phyloP scores from a whole-genome alignment of 2,888 invertebrate species.

The Norana najaformis region DNA sequence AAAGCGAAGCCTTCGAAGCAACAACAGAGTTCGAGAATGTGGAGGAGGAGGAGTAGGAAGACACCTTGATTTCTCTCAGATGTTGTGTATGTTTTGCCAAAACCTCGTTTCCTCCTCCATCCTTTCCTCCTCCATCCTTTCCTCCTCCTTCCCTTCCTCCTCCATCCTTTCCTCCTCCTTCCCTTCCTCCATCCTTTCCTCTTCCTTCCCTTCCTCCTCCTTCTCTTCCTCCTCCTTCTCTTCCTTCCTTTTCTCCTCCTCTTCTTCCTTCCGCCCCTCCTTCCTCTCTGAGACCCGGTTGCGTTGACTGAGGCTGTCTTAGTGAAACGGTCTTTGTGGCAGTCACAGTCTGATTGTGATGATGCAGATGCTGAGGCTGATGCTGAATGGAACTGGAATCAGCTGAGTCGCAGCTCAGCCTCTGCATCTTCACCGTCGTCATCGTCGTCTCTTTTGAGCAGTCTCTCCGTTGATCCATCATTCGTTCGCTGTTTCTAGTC shows the following conservation, averaged over 20 bases:
- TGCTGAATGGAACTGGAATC: too few relatives aligned
- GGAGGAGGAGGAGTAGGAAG: neutral
- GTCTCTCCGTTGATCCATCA: too few relatives aligned
- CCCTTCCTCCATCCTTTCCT: neutral
- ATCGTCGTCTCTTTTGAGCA: too few relatives aligned
- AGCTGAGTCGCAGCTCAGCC: too few relatives aligned
- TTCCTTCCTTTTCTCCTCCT: neutral
- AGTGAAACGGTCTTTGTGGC: too few relatives aligned
- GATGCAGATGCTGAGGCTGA: too few relatives aligned
- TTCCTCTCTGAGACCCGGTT: too few relatives aligned
- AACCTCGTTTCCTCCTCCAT: neutral
- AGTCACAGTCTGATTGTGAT: too few relatives aligned
- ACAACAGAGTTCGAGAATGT: neutral
- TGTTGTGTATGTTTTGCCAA: neutral
- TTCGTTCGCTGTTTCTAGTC: too few relatives aligned
- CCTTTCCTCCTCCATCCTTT: neutral
- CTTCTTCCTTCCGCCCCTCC: neutral
- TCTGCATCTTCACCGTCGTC: too few relatives aligned
- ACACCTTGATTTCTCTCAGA: neutral
- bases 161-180: neutral
- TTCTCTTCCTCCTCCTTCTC: neutral
- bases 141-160: neutral
- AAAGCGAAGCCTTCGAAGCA: neutral
- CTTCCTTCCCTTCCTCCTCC: neutral
- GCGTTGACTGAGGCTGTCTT: too few relatives aligned